Evolutionary conservation across 2,888 invertebrate species (phyloP).

Genomic region (Coleophora flavipennella): DNA sequence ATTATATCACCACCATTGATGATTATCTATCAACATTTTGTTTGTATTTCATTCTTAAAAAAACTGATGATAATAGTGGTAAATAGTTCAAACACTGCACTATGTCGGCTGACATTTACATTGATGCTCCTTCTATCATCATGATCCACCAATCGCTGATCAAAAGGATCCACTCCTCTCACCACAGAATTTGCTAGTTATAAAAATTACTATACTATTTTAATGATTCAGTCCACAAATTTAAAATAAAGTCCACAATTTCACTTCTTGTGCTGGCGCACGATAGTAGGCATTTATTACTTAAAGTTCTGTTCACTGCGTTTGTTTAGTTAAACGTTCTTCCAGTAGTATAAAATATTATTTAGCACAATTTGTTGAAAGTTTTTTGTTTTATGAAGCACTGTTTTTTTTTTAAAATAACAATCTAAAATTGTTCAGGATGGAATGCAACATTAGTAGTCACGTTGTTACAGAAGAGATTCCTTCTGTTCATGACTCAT

Average conservation of each 20-base stretch:
- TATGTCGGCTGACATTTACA: slow-evolving; percentile 41
- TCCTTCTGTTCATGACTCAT: slow-evolving; percentile 37
- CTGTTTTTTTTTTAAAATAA: slow-evolving; percentile 53
- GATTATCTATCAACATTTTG: slow-evolving; percentile 25
- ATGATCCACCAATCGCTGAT: slow-evolving; percentile 54
- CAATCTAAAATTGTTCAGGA: slow-evolving; percentile 62
- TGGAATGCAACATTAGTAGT: slow-evolving; percentile 45
- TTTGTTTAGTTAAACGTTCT: slow-evolving; percentile 62
- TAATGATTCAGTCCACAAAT: slow-evolving; percentile 68
- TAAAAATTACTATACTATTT: slow-evolving; percentile 67
- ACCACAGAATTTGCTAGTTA: slow-evolving; percentile 69
- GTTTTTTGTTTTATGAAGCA: slow-evolving; percentile 61
- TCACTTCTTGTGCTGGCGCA: slow-evolving; percentile 22
- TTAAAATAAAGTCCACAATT: slow-evolving; percentile 68
- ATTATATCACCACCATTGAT: slow-evolving; percentile 48
- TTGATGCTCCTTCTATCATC: slow-evolving; percentile 35
- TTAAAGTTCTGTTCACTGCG: slow-evolving; percentile 68
- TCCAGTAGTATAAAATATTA: slow-evolving; percentile 60
- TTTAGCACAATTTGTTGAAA: slow-evolving; percentile 70
- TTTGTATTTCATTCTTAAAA: slow-evolving; percentile 28
- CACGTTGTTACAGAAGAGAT: slow-evolving; percentile 34
- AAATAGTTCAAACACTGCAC: slow-evolving; percentile 44
- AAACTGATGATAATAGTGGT: slow-evolving; percentile 38
- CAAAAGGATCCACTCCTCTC: slow-evolving; percentile 67
- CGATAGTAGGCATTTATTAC: slow-evolving; percentile 40